Evolutionary conservation across 2,888 invertebrate genomes (phyloP), one percentile per base, ranked within the genome.

Genomic region (Luperina nickerlii): DNA sequence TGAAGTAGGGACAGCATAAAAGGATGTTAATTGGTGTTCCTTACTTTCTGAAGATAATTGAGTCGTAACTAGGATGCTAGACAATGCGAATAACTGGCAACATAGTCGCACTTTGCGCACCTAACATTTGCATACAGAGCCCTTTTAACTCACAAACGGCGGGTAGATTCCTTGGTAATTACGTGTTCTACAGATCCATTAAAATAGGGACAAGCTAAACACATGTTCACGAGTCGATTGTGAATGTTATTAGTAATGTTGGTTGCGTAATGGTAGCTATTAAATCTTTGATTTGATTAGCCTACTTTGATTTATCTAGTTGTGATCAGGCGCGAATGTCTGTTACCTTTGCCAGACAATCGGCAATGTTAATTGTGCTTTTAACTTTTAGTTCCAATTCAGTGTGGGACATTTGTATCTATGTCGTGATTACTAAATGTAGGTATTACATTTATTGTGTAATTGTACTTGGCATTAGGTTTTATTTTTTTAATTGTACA

Each of bases 11-110:
- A 94, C 93, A 92, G 92, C 90, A 93, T 93, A 94, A 94, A 94
- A 93, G 92, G 92, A 93, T 95, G 94, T 95, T 95, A 95, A 95
- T 95, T 95, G 95, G 94, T 94, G 93, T 94, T 93, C 91, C 91
- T 93, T 93, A 92, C 92, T 92, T 92, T 93, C 92, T 90, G 90
- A 90, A 92, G 92, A 93, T 95, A 95, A 96, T 95, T 95, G 95
- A 95, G 94, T 94, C 92, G 94, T 95, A 92, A 93, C 92, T 92
- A 92, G 92, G 90, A 92, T 90, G 86, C 90, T 91, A 94, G 93
- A 95, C 95, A 95, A 95, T 93, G 92, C 90, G 90, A 92, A 93
- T 92, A 91, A 90, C 90, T 89, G 88, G 90, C 91, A 90, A 91
- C 90, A 90, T 91, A 90, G 92, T 91, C 92, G 90, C 88, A 82